phyloP scores from a whole-genome alignment of 2,797 vertebrate species.

The Gastrophryne carolinensis region DNA sequence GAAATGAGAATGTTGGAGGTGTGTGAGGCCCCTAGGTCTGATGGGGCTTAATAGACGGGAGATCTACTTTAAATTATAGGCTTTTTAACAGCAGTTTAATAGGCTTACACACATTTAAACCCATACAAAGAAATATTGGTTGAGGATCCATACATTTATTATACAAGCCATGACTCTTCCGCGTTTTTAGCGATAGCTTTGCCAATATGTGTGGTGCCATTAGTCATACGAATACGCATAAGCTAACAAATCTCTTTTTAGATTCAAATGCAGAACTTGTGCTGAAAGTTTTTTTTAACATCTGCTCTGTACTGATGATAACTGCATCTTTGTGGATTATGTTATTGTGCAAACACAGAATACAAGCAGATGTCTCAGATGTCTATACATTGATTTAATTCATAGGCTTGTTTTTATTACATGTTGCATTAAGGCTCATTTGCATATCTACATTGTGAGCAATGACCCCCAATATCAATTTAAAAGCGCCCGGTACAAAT shows the following conservation, averaged over 20 bases:
- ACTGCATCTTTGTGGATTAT: slow-evolving; percentile 31
- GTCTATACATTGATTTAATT: slow-evolving; percentile 26
- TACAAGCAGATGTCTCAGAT: slow-evolving; percentile 34
- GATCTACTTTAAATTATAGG: too few species aligned
- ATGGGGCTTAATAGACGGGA: too few species aligned
- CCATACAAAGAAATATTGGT: too few species aligned
- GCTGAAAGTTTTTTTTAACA: slow-evolving; percentile 30
- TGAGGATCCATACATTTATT: too few species aligned
- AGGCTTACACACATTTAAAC: too few species aligned
- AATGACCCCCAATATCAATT: not conserved
- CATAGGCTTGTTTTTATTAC: slow-evolving; percentile 19
- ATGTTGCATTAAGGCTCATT: slow-evolving; percentile 5
- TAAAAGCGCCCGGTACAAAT: not conserved
- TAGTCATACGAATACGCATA: not conserved
- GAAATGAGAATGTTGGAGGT: too few species aligned
- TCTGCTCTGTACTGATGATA: slow-evolving; percentile 23
- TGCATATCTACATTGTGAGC: slow-evolving; percentile 1
- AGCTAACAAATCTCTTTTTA: not conserved
- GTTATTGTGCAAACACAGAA: slow-evolving; percentile 29
- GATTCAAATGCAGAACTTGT: not conserved
- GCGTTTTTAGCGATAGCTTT: too few species aligned
- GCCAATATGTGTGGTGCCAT: not conserved
- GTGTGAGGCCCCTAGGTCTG: too few species aligned
- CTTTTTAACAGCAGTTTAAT: too few species aligned
- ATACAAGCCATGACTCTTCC: too few species aligned